Base-by-base conservation (phyloP, 2,888 invertebrate genomes). In the Hybos culiciformis region DNA sequence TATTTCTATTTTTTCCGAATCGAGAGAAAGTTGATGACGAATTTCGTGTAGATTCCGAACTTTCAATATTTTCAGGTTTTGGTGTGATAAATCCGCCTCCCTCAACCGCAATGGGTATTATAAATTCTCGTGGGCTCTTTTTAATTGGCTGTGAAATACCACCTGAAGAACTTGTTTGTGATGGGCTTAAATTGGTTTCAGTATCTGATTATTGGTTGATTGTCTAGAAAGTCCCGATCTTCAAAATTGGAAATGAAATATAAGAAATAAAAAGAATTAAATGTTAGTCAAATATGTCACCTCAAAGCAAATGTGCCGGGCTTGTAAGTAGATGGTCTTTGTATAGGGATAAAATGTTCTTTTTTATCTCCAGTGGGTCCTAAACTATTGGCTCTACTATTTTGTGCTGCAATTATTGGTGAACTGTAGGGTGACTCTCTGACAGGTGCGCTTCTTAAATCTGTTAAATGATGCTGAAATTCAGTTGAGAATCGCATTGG, bases 61-160 rank as follows among this genome's bases (percentile, higher is more conserved):
- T 83, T 60, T 86, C 85, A 46, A 84, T 69, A 61, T 84, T 83
- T 50, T 83, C 79, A 46, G 75, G 75, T 46, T 78, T 55, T 33
- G 67, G 67, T 23, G 67, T 67, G 42, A 67, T 82, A 62, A 81
- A 85, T 47, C 87, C 88, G 48, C 86, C 87, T 53, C 88, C 90
- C 64, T 91, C 90, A 43, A 90, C 82, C 15, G 87, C 86, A 57
- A 91, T 90, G n/a, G 90, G 90, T 64, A 91, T 90, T 56, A 91
- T 88, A 59, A 86, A 88, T 67, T 91, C 90, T 34, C 90, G 73
- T 14, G 88, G 86, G 12, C 86, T 86, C 68, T 88, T 90, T 60
- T 83, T 80, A 58, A 88, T 87, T 6, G 86, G 84, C 61, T 83
- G 80, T 15, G 60, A 70, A 79, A 46, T 71, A 50, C 74, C 75